Percentiles rank a stretch among this genome's conserved stretches.
Conservation (phyloP, 2,113 vertebrate genomes). For the Poeciliopsis prolifica region DNA sequence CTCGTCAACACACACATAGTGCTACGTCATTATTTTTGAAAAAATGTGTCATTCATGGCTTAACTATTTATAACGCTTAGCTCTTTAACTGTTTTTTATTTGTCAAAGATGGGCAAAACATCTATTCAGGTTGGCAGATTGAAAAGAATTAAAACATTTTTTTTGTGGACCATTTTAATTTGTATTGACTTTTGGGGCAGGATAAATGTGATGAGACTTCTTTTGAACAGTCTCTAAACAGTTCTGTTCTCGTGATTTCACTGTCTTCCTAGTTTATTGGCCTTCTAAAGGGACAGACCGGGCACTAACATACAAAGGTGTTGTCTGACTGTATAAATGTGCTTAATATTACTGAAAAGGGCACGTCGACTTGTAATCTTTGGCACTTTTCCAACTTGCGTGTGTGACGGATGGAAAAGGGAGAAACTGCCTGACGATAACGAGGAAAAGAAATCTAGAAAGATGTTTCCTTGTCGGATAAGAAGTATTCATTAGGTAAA, state of each 20-base stretch:
- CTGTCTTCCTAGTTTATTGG: not conserved
- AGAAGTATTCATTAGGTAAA: constrained; percentile 9
- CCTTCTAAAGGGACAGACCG: not conserved
- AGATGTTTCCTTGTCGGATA: constrained; percentile 25
- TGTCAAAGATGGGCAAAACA: constrained; percentile 36
- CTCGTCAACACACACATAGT: constrained; percentile 31
- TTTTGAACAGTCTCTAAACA: constrained; percentile 23
- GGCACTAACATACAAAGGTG: constrained; percentile 9
- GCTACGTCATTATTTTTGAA: constrained; percentile 39
- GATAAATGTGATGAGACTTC: constrained; percentile 47
- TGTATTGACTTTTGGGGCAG: constrained; percentile 15
- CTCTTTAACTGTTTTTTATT: too few species aligned
- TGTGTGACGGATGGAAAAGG: constrained; percentile 11
- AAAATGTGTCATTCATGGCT: constrained; percentile 45
- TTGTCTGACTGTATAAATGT: constrained; percentile 20
- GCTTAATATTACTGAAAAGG: constrained; percentile 24
- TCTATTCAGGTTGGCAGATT: constrained; percentile 31
- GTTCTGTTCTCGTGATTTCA: too few species aligned
- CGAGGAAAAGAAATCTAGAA: not conserved
- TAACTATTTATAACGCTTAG: not conserved
- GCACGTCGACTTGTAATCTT: constrained; percentile 18
- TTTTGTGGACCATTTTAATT: not conserved
- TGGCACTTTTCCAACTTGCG: constrained; percentile 41
- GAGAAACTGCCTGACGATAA: constrained; percentile 12
- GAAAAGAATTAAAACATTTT: constrained; percentile 20